phyloP scores from a whole-genome alignment of 2,113 vertebrate species.

The Antennarius striatus region DNA sequence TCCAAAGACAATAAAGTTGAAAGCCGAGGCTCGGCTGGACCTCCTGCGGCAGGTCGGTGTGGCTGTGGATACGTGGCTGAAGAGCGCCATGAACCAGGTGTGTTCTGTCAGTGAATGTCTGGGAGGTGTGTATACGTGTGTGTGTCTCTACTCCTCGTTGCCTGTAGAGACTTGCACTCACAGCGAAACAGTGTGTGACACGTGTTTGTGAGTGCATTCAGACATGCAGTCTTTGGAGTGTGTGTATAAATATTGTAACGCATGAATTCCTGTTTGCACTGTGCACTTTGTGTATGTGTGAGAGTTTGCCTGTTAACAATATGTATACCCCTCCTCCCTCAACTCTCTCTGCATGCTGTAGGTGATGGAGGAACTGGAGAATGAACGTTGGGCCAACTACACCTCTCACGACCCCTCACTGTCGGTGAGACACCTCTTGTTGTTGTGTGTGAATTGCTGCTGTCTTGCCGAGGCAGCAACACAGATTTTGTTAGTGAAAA shows the following conservation, averaged over 20 bases:
- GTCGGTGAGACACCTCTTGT: slow-evolving; percentile 81
- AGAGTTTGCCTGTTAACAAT: slow-evolving; percentile 11
- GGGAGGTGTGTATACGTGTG: slow-evolving; percentile 4
- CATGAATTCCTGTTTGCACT: slow-evolving; percentile 5
- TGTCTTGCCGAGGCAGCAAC: not conserved
- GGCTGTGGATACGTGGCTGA: slow-evolving; percentile 95
- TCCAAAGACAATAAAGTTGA: slow-evolving; percentile 90
- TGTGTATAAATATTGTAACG: slow-evolving; percentile 2
- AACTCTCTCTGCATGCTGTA: slow-evolving; percentile 84
- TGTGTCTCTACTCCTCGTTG: not conserved
- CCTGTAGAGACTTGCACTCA: too few relatives aligned
- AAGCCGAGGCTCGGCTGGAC: slow-evolving; percentile 94
- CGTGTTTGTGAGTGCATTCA: not conserved
- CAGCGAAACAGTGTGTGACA: not conserved
- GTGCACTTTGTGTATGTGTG: not conserved
- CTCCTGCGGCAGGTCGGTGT: slow-evolving; percentile 96
- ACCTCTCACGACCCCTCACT: slow-evolving; percentile 91
- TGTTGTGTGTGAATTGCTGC: slow-evolving; percentile 12
- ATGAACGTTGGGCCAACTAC: slow-evolving; percentile 92
- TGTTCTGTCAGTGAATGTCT: slow-evolving; percentile 11
- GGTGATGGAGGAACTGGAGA: slow-evolving; percentile 98
- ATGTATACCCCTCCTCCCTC: slow-evolving; percentile 8
- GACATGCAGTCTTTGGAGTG: not conserved
- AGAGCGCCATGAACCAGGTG: slow-evolving; percentile 96
- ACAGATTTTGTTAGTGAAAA: too few relatives aligned